Conservation (phyloP, 1,140 invertebrate species). For the Cydia pomonella region DNA sequence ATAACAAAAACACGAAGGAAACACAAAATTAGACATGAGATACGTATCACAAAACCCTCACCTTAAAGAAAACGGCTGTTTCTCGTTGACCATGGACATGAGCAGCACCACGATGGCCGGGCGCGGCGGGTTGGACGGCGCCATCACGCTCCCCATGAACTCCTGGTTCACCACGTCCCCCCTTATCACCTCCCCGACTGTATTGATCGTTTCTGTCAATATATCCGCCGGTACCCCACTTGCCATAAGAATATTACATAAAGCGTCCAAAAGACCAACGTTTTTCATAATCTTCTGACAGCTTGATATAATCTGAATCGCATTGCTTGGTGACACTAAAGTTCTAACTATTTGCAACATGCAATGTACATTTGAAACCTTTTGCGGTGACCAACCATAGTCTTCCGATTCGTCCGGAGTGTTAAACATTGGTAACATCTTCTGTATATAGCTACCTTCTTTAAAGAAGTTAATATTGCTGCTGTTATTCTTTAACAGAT, state of each 20-base stretch:
- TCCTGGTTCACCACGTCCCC: constrained; percentile 96
- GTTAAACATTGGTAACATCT: constrained; percentile 92
- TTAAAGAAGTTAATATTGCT: constrained; percentile 99
- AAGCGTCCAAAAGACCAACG: constrained; percentile 89
- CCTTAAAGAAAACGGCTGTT: constrained; percentile 95
- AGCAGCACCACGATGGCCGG: constrained; percentile 96
- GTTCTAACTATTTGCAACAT: constrained; percentile 95
- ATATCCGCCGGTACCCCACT: constrained; percentile 98
- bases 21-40: no score
- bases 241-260: constrained; percentile 96
- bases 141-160: constrained; percentile 94
- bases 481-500: constrained; percentile 96
- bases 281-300: constrained; percentile 95
- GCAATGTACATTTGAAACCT: constrained; percentile 96
- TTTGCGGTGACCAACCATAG: constrained; percentile 95
- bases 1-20: no score
- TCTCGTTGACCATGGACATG: constrained; percentile 99
- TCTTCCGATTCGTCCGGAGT: constrained; percentile 87
- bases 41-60: constrained; percentile 43
- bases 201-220: constrained; percentile 97
- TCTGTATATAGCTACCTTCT: constrained; percentile 97
- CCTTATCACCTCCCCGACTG: constrained; percentile 96
- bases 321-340: constrained; percentile 94
- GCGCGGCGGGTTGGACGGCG: constrained; percentile 94
- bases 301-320: constrained; percentile 85